Evolutionary conservation across 2,888 invertebrate genomes (phyloP).

Genomic region (Tachina lurida): DNA sequence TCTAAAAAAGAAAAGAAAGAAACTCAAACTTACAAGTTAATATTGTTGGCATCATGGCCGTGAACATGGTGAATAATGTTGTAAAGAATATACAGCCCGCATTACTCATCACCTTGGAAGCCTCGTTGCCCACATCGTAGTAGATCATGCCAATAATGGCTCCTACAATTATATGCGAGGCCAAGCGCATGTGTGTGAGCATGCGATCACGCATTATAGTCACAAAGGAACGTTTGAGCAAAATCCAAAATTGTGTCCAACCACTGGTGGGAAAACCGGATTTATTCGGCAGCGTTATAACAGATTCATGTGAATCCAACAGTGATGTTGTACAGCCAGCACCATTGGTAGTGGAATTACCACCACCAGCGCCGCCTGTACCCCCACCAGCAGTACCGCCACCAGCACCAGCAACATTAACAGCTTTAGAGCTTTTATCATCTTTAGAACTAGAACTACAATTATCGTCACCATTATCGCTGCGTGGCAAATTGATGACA

Average conservation of each 20-base stretch:
- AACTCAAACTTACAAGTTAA: slow-evolving; percentile 91
- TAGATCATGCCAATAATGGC: slow-evolving; percentile 96
- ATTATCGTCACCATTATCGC: slow-evolving; percentile 76
- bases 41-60: slow-evolving; percentile 99
- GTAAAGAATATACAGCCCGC: slow-evolving; percentile 98
- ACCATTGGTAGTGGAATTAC: slow-evolving; percentile 75
- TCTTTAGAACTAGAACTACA: slow-evolving; percentile 78
- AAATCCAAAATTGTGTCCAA: slow-evolving; percentile 93
- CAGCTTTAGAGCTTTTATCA: slow-evolving; percentile 82
- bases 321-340: slow-evolving; percentile 89
- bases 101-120: slow-evolving; percentile 96
- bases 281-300: slow-evolving; percentile 86
- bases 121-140: slow-evolving; percentile 96
- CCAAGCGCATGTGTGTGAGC: slow-evolving; percentile 93
- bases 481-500: slow-evolving; percentile 75
- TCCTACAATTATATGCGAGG: slow-evolving; percentile 90
- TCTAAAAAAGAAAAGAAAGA: background rate
- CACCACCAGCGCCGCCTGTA: slow-evolving; percentile 83
- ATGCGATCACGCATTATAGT: slow-evolving; percentile 94
- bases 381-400: slow-evolving; percentile 82
- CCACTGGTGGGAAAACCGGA: slow-evolving; percentile 92
- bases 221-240: slow-evolving; percentile 92
- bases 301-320: slow-evolving; percentile 89
- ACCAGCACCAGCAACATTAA: slow-evolving; percentile 80
- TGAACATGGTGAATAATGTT: slow-evolving; percentile 97